A percentile compares a stretch with the other conserved stretches of the same genome.
These are phyloP conservation scores for Athrips mouffetella DNA, from an alignment of 2,888 invertebrate species.

Conservation along the genomic window DNA sequence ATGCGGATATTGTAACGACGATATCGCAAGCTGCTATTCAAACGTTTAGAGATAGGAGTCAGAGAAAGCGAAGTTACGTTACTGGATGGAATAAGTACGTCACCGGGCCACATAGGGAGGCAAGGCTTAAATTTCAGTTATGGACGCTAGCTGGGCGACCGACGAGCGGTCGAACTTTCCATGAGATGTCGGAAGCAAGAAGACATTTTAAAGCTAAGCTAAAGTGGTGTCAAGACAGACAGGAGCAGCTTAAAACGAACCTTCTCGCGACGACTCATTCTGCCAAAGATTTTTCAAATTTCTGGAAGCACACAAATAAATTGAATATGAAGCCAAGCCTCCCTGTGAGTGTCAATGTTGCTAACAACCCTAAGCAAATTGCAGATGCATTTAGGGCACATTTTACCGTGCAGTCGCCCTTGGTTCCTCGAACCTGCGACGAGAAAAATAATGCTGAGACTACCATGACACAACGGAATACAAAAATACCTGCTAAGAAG, in stretches of 20 bases:
- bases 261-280: background rate
- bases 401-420: background rate
- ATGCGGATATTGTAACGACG: background rate
- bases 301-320: background rate
- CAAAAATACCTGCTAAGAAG: too few relatives aligned
- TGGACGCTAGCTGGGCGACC: background rate
- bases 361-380: background rate
- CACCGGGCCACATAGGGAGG: background rate
- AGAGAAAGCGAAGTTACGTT: background rate
- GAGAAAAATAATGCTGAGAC: too few relatives aligned
- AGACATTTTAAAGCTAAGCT: background rate
- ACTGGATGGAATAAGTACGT: background rate
- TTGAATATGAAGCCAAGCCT: background rate
- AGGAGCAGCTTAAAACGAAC: background rate
- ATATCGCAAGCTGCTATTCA: background rate
- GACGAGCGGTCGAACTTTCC: background rate
- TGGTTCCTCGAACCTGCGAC: too few relatives aligned
- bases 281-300: background rate
- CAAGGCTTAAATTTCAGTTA: background rate
- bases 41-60: background rate
- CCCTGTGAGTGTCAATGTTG: background rate
- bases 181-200: background rate
- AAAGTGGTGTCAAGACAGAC: background rate
- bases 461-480: too few relatives aligned
- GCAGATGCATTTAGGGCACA: background rate